Evolutionary conservation across 2,797 vertebrate species (phyloP), one percentile per base, ranked within the genome.

Genomic region (Muraenolepis orangiensis): DNA sequence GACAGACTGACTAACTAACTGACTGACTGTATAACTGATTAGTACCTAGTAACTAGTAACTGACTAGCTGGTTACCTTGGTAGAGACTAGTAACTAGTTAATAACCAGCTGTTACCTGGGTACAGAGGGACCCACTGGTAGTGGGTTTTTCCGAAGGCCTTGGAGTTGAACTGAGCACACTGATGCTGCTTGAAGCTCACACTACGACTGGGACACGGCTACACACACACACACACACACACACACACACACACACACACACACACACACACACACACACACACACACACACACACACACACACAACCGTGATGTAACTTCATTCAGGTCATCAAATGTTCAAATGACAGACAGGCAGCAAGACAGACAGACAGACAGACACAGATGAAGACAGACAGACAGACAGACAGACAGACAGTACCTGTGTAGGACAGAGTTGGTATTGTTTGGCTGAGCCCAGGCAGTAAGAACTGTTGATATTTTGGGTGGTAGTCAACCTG

Each of bases 171-270:
- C 28, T 92, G 93, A 79, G 95, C 95, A 81, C 95, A 96, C 90
- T 97, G 95, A 84, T 96, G 95, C 81, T 96, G 94, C 85, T 95
- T 95, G 88, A 96, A 97, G 87, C 96, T 95, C 66, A 93, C 90
- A 74, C 93, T 93, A 78, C 91, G 93, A 79, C 91, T 93, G 70
- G 94, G 94, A 86, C 96, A 97, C 46, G 90, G 90, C 95, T 96
- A 70, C 84, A 81, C 66, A 87, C 42, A 83, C 40, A 81, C 72
- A 70, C 66, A 80, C 46, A 83, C 74, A 80, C 70, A 85, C 46
- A 70, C 81, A 76, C 11, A 74, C 72, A 75, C 38, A 72, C 18
- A 66, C 69, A 74, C 30, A 74, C 29, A 42, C 66, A 26, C 40
- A 74, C 18, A 68, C 40, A 71, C 32, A 71, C 23, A 76, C 32